Percentiles rank a stretch among this genome's conserved stretches.
Evolutionary conservation across 2,113 vertebrate species (phyloP).

Genomic region (Campylomormyrus tamandua): DNA sequence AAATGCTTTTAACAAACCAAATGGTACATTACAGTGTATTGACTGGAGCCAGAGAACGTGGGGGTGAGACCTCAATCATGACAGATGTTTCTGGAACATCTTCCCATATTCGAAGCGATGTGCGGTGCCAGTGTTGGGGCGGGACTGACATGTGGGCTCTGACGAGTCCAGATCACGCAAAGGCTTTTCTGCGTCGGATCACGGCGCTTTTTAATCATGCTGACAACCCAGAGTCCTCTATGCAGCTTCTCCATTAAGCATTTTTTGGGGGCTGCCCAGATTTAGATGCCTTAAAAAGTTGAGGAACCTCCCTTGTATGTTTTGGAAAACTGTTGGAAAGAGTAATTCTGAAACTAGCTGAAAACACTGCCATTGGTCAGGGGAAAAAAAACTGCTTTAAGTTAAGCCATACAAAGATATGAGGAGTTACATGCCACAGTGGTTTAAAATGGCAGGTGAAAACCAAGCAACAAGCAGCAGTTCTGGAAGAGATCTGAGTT

Average conservation of each 20-base stretch:
- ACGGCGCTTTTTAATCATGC: neutral
- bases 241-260: neutral
- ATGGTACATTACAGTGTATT: neutral
- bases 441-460: neutral
- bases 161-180: conserved; percentile 1
- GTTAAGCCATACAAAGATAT: neutral
- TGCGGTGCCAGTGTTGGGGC: neutral
- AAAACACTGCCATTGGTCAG: no score
- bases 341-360: neutral
- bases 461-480: neutral
- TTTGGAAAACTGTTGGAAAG: neutral
- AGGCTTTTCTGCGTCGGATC: neutral
- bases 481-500: neutral
- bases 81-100: conserved; percentile 25
- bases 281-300: neutral
- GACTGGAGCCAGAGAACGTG: conserved; percentile 10
- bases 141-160: conserved; percentile 10
- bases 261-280: neutral
- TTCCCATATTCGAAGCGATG: conserved; percentile 15
- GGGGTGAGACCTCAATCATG: conserved; percentile 18
- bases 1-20: conserved; percentile 21
- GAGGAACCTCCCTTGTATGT: neutral
- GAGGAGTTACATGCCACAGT: neutral
- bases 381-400: neutral
- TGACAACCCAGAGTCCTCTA: neutral